Evolutionary conservation across 2,797 vertebrate species (phyloP), one percentile per base, ranked within the genome.

Genomic region (Varecia variegata): DNA sequence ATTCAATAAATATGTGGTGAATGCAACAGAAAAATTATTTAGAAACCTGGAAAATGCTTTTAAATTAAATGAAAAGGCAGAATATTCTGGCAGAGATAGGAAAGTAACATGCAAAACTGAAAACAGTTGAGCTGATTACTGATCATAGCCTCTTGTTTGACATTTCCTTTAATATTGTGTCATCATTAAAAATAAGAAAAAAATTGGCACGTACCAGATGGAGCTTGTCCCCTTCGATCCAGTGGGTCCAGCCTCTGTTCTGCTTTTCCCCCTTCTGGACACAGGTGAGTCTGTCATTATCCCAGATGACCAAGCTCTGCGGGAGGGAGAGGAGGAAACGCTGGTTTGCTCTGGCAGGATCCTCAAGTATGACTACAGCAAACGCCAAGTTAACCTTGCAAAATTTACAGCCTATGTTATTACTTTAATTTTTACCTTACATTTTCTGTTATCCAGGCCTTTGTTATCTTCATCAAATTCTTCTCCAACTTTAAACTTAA

Each of bases 201-300:
- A 76, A n/a, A 0, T 17, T 21, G n/a, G 20, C 14, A 4, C 38
- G 25, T 99, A 99, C 99, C 99, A 99, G 97, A 89, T 99, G 98
- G 25, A 99, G 99, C 84, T 99, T 98, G 96, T 99, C 99, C 1
- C 99, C 99, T 98, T 99, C 99, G 0, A 99, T 97, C 99, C 99
- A 99, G 60, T 99, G 99, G 77, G 98, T 98, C 99, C 99, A 99
- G 25, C 99, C 99, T 56, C 99, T 98, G 97, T 99, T 99, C 95
- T 99, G 99, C 98, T 99, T 99, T 97, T 99, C 99, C 47, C 99
- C 99, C 25, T 62, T 98, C 97, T 99, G 99, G 47, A 99, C 97
- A 96, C 99, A 99, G 50, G 99, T 98, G 62, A 99, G 98, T 97
- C 98, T 99, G 83, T 99, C 99, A 2, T 98, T 98, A 50, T 99